Percentiles rank a stretch among this genome's conserved stretches.
Evolutionary conservation across 35 echinoderm and acorn worm genomes (phyloP).

Genomic region (Eucidaris tribuloides): DNA sequence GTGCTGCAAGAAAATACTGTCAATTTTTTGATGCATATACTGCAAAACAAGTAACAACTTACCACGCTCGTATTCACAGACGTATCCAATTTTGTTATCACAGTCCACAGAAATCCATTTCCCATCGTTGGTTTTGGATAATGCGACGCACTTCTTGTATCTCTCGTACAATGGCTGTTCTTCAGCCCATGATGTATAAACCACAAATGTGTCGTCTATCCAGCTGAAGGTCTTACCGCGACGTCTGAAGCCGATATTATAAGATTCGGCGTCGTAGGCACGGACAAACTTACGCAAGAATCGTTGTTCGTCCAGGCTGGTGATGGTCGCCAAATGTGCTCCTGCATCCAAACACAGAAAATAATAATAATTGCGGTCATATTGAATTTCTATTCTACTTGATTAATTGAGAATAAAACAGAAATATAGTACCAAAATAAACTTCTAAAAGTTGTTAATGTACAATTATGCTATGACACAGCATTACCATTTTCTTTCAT

Average conservation of each 20-base stretch:
- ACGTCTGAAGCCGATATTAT: constrained; percentile 72
- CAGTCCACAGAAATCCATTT: constrained; percentile 69
- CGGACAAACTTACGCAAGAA: constrained; percentile 58
- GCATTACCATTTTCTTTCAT: too few species aligned
- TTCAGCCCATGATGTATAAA: constrained; percentile 55
- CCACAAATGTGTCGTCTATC: constrained; percentile 43
- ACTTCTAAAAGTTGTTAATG: too few species aligned
- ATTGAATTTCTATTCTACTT: too few species aligned
- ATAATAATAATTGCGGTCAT: too few species aligned
- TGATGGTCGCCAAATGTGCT: constrained; percentile 61
- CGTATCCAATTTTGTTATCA: constrained; percentile 31
- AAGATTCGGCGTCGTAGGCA: constrained; percentile 23
- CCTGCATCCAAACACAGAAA: too few species aligned
- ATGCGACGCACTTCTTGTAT: constrained; percentile 53
- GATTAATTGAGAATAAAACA: too few species aligned
- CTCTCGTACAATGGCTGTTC: constrained; percentile 18
- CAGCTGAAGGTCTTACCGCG: constrained; percentile 35
- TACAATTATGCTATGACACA: too few species aligned
- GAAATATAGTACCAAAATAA: too few species aligned
- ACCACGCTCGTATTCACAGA: constrained; percentile 88
- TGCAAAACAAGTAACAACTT: too few species aligned
- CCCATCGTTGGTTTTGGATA: constrained; percentile 57
- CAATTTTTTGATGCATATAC: too few species aligned
- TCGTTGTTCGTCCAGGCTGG: constrained; percentile 52
- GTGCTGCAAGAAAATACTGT: too few species aligned